Conservation (phyloP, 2,113 vertebrate species). For the Macaca mulatta region DNA sequence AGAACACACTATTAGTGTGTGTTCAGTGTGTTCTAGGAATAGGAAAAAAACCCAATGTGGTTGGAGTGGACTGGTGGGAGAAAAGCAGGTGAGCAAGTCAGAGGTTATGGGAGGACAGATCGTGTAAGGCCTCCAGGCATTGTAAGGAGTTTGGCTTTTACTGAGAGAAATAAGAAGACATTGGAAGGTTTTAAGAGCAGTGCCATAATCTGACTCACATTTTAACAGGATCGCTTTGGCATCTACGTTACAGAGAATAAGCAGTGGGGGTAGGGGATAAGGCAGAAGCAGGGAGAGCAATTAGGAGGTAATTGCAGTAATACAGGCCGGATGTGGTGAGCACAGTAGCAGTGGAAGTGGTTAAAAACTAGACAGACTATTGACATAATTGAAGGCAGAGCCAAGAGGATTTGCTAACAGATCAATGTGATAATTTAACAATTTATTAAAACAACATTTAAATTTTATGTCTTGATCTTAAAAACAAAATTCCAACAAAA, state of each 20-base stretch:
- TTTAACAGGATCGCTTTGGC: not conserved
- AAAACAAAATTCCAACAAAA: not conserved
- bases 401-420: not conserved
- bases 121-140: rapidly evolving
- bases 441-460: not conserved
- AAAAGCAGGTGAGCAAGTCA: not conserved
- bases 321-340: not conserved
- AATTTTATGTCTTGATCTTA: not conserved
- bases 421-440: not conserved
- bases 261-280: not conserved
- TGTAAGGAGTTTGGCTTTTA: not conserved
- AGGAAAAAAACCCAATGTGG: not conserved
- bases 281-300: not conserved
- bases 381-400: not conserved
- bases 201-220: not conserved
- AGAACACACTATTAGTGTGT: not conserved
- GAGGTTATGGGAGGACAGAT: rapidly evolving
- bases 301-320: not conserved
- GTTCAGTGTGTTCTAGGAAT: not conserved
- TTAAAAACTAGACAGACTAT: not conserved
- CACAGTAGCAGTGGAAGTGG: rapidly evolving
- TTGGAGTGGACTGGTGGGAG: rapidly evolving
- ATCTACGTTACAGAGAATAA: not conserved
- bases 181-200: not conserved
- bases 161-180: not conserved